Evolutionary conservation across 2,797 vertebrate species (phyloP), one percentile per base, ranked within the genome.

Genomic region (Antrozous pallidus): DNA sequence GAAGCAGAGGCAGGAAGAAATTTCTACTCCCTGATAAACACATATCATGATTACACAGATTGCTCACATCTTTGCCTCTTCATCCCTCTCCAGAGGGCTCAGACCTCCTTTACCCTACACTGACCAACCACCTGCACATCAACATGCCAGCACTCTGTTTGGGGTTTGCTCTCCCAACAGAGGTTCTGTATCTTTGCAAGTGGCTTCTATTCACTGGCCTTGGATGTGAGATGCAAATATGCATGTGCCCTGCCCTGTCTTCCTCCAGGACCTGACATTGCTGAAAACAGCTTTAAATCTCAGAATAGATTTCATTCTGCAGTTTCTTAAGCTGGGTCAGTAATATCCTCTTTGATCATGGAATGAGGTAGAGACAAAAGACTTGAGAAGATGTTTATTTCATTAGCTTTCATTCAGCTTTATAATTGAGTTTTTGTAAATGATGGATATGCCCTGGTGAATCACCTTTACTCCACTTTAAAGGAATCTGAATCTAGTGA

Each of bases 231-330:
- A 96, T 97, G 94, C 75, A 96, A 97, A 96, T 90, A 28, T 92
- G 74, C 92, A 94, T 93, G 91, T 97, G 95, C 95, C 95, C 90
- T 97, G 73, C 47, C 54, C 84, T 96, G 83, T 65, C 94, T 69
- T 79, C 95, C 3, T 96, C 94, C 93, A 89, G 77, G 49, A 94
- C 94, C 91, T 93, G 93, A 79, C 71, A 94, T 92, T 95, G 70
- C 67, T 96, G 96, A 92, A 95, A 98, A 93, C 95, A 97, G 96
- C 95, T 97, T 97, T 97, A 97, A 96, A 97, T 91, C 95, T 97
- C 92, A 85, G 51, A 96, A 96, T 94, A 94, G 94, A 97, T 97
- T 97, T 97, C 67, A 94, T 95, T 96, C 96, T 94, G 49, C 92
- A 90, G 94, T 97, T 96, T 97, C 92, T 96, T 97, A 91, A 95